Evolutionary conservation across 2,888 invertebrate genomes (phyloP).

Genomic region (Mechanitis mazaeus): DNA sequence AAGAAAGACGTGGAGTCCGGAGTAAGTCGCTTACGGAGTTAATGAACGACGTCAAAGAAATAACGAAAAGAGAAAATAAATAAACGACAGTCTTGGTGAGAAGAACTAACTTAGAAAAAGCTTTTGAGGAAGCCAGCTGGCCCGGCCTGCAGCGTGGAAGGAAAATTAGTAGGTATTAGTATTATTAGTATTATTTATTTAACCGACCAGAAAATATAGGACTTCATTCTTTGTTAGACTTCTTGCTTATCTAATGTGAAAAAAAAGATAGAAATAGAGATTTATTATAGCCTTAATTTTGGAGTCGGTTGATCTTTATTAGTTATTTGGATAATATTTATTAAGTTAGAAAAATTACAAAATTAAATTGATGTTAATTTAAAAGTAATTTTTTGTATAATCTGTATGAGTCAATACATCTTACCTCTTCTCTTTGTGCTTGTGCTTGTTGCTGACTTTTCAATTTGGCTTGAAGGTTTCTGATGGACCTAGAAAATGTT

Average conservation of each 20-base stretch:
- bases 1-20: slow-evolving; percentile 56
- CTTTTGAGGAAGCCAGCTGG: slow-evolving; percentile 96
- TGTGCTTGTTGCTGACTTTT: slow-evolving; percentile 90
- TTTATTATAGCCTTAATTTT: too few species aligned
- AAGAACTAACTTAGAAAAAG: slow-evolving; percentile 87
- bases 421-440: slow-evolving; percentile 85
- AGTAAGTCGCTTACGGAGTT: slow-evolving; percentile 53
- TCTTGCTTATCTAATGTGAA: too few species aligned
- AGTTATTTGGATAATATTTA: too few species aligned
- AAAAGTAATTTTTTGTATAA: background rate
- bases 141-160: slow-evolving; percentile 83
- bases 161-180: slow-evolving; percentile 31
- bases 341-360: too few species aligned
- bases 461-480: slow-evolving; percentile 92
- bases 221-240: too few species aligned
- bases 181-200: slow-evolving; percentile 16
- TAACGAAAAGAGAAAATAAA: slow-evolving; percentile 64
- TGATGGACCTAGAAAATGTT: slow-evolving; percentile 84
- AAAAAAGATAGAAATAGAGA: too few species aligned
- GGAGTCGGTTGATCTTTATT: too few species aligned
- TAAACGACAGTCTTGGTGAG: slow-evolving; percentile 73
- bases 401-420: slow-evolving; percentile 7
- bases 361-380: background rate
- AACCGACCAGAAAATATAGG: background rate
- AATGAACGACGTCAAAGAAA: slow-evolving; percentile 55